Conservation (phyloP, 1,140 invertebrate genomes). For the Aphelinus certus region DNA sequence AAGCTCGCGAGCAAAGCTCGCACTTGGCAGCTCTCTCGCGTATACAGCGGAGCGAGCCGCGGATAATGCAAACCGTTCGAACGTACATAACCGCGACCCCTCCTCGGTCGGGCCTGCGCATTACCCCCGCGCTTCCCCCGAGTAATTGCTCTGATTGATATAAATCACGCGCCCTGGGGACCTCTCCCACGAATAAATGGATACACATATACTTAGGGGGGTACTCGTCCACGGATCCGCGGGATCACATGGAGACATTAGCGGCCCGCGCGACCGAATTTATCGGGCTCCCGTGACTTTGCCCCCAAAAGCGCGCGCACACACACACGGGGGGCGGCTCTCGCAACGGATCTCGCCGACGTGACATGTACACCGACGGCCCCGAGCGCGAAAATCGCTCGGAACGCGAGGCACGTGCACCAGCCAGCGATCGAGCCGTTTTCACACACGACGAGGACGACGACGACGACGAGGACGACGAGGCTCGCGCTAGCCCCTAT, state of each 20-base stretch:
- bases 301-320: not conserved
- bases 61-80: too few species aligned
- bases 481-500: too few species aligned
- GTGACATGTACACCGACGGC: conserved; percentile 19
- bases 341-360: conserved; percentile 14
- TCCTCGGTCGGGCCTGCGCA: too few species aligned
- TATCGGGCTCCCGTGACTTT: not conserved
- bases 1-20: too few species aligned
- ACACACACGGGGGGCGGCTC: not conserved
- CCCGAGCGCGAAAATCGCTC: not conserved
- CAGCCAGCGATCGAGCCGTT: not conserved
- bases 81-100: too few species aligned
- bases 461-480: too few species aligned
- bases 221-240: too few species aligned
- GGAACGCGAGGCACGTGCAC: not conserved
- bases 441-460: not conserved
- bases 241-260: too few species aligned
- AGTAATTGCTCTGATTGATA: conserved; percentile 41
- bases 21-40: not conserved
- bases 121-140: conserved; percentile 8
- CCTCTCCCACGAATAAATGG: not conserved
- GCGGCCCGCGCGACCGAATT: too few species aligned
- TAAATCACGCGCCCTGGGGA: conserved; percentile 37
- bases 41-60: not conserved
- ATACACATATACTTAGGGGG: too few species aligned